Conservation (phyloP, 92 coral and sea anemone species). For the Zoanthus solanderi region DNA sequence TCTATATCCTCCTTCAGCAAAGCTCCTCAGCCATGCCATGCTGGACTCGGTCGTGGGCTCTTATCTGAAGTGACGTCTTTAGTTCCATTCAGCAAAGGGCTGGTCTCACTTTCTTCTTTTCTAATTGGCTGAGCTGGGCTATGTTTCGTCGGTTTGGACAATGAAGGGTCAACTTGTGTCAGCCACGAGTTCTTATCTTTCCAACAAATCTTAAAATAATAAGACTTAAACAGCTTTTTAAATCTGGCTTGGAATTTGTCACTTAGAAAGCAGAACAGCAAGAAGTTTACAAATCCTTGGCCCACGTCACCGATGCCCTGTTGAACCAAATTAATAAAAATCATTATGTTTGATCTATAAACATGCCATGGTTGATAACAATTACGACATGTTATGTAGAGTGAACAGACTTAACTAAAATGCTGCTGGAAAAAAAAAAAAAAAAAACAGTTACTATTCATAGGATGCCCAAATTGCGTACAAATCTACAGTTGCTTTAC, state of each 20-base stretch:
- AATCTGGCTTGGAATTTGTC: conserved; percentile 76
- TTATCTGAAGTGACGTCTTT: background rate
- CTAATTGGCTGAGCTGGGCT: background rate
- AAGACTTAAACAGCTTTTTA: conserved; percentile 4
- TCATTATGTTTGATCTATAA: background rate
- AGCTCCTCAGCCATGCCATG: background rate
- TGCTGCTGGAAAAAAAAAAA: too few relatives aligned
- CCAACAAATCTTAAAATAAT: background rate
- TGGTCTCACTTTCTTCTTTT: background rate
- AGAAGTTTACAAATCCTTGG: conserved; percentile 90
- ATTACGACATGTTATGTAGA: too few relatives aligned
- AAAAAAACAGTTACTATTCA: too few relatives aligned
- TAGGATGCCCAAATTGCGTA: too few relatives aligned
- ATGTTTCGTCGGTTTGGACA: background rate
- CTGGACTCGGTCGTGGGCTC: background rate
- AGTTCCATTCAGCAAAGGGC: conserved; percentile 3
- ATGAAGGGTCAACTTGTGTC: background rate
- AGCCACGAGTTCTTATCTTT: background rate
- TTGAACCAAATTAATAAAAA: background rate
- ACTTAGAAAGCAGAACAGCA: conserved; percentile 87
- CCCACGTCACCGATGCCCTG: conserved; percentile 92
- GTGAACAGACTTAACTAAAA: too few relatives aligned
- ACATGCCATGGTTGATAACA: too few relatives aligned
- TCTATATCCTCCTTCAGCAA: background rate
- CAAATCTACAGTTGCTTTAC: too few relatives aligned